Base-by-base conservation (phyloP, 2,797 vertebrate species). In the Rhyacichthys aspro region DNA sequence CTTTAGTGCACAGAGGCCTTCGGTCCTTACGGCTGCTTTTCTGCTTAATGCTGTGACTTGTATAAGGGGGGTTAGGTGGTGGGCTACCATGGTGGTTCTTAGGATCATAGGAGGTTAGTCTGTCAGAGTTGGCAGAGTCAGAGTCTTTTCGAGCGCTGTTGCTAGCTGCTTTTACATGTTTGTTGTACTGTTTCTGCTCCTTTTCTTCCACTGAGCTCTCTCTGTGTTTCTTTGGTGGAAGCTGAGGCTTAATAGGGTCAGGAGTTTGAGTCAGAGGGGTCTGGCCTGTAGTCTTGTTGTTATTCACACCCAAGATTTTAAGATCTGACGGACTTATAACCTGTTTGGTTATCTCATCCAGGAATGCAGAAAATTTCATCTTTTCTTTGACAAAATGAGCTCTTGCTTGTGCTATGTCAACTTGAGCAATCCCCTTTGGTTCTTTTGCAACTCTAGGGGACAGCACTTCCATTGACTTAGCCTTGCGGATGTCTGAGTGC, bases 331-430 rank as follows among this genome's bases (percentile, higher is more conserved):
- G 92, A 70, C 93, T 94, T 48, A 95, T 90, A 12, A 95, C 91
- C 47, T 93, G 93, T 39, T 81, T 88, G 7, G 94, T 95, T 55
- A 95, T 95, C 73, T 95, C 94, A 58, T 95, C 91, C 37, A 95
- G 80, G 84, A 95, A 95, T 9, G 90, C 91, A 8, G 94, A 95
- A 50, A 95, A 95, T 41, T 89, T 91, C 36, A 93, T 18, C 67
- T 94, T 95, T 71, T 88, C 90, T 63, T 91, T 83, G 3, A 92
- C 67, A 69, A 92, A 78, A 42, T 77, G 78, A 43, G 79, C 63
- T 57, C 46, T 87, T 11, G 82, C 74, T 45, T 43, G 70, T 57
- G 86, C 76, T 15, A 77, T 60, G 65, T 77, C 67, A 1, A 45
- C 63, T 42, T 78, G 69, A 18, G 67, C 38, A 5, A 49, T 6